A percentile compares a stretch with the other conserved stretches of the same genome.
phyloP scores from a whole-genome alignment of 2,888 invertebrate genomes.

The Dascillus cervinus region DNA sequence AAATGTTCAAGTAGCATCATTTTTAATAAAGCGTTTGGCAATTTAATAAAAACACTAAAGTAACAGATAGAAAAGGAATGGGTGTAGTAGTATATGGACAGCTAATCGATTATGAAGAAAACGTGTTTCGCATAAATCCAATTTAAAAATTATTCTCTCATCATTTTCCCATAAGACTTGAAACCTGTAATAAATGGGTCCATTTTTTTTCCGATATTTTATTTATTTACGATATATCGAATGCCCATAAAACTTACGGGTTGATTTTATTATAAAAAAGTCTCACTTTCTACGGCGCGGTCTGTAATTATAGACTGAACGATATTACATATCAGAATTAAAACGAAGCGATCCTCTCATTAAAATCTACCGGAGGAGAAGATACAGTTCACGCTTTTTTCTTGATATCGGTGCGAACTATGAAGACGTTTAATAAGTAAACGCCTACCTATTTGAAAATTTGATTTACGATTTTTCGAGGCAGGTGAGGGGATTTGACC shows the following conservation, averaged over 20 bases:
- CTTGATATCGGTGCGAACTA: constrained; percentile 9
- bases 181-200: constrained; percentile 16
- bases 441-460: constrained; percentile 36
- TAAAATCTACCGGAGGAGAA: too few relatives aligned
- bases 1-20: too few relatives aligned
- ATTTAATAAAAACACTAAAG: too few relatives aligned
- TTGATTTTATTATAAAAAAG: constrained; percentile 23
- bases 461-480: constrained; percentile 32
- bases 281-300: constrained; percentile 26
- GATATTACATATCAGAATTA: constrained; percentile 13
- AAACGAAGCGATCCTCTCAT: constrained; percentile 9
- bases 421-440: constrained; percentile 28
- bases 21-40: too few relatives aligned
- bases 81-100: too few relatives aligned
- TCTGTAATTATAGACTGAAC: constrained; percentile 23
- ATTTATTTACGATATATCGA: constrained; percentile 19
- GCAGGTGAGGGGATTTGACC: constrained; percentile 25
- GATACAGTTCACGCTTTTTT: too few relatives aligned
- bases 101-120: constrained; percentile 2
- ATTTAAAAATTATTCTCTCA: constrained; percentile 26
- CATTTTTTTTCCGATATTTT: constrained; percentile 16
- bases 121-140: constrained; percentile 25
- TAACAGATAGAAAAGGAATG: too few relatives aligned
- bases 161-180: constrained; percentile 22
- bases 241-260: constrained; percentile 18